Percentiles rank a stretch among this genome's conserved stretches.
phyloP scores from a whole-genome alignment of 2,888 invertebrate species.

The Orchesella flavescens region DNA sequence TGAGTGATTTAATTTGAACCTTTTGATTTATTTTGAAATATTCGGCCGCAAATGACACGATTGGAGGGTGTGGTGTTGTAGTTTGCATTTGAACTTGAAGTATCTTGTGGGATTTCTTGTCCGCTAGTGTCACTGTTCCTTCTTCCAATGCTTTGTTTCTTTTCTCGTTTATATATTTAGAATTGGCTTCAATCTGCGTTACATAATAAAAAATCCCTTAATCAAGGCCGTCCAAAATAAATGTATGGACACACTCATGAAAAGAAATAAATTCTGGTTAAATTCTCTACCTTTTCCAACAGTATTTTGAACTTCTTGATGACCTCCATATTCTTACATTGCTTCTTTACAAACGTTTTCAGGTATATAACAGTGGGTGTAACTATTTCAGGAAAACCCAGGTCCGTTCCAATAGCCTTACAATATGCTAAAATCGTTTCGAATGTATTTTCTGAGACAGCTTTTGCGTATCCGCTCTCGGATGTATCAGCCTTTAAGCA shows the following conservation, averaged over 20 bases:
- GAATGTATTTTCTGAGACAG: slow-evolving; percentile 68
- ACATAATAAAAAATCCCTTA: slow-evolving; percentile 21
- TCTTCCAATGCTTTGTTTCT: slow-evolving; percentile 69
- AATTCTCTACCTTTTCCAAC: slow-evolving; percentile 67
- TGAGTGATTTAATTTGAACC: slow-evolving; percentile 62
- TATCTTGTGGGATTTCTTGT: slow-evolving; percentile 68
- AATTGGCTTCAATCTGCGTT: slow-evolving; percentile 68
- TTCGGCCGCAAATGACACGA: slow-evolving; percentile 64
- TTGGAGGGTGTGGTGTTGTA: slow-evolving; percentile 66
- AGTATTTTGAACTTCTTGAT: slow-evolving; percentile 67
- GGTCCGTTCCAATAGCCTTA: slow-evolving; percentile 67
- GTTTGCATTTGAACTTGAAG: slow-evolving; percentile 70
- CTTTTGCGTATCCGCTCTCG: slow-evolving; percentile 71
- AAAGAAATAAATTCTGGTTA: background rate
- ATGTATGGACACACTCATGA: background rate
- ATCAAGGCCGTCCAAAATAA: background rate
- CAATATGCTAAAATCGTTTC: slow-evolving; percentile 68
- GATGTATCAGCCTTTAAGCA: slow-evolving; percentile 70
- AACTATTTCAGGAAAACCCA: slow-evolving; percentile 70
- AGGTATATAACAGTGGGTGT: slow-evolving; percentile 70
- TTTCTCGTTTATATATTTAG: slow-evolving; percentile 63
- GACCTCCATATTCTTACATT: slow-evolving; percentile 70
- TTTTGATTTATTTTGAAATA: slow-evolving; percentile 67
- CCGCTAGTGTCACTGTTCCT: slow-evolving; percentile 66
- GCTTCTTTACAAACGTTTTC: slow-evolving; percentile 70